phyloP scores from a whole-genome alignment of 1,140 invertebrate species.

The Ruditapes philippinarum region DNA sequence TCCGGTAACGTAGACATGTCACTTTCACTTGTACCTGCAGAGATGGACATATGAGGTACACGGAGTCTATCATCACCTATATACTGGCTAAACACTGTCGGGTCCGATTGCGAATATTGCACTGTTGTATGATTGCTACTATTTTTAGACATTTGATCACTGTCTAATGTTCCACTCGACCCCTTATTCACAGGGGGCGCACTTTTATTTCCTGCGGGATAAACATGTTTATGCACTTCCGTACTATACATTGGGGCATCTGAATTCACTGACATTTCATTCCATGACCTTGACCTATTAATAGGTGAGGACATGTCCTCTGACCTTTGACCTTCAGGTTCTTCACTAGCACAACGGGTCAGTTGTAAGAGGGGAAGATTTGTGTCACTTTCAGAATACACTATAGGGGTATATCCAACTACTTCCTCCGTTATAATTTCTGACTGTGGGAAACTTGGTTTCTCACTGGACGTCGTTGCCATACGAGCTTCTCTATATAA shows the following conservation, averaged over 20 bases:
- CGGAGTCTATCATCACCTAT: conserved; percentile 61
- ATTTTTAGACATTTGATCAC: background rate
- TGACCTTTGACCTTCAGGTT: conserved; percentile 46
- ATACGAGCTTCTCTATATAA: conserved; percentile 61
- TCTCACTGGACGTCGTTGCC: conserved; percentile 3
- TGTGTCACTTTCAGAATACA: conserved; percentile 10
- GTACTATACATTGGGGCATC: background rate
- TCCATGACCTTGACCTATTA: conserved; percentile 64
- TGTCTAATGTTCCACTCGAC: background rate
- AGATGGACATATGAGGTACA: conserved; percentile 68
- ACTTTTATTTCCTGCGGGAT: background rate
- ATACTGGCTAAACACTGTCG: conserved; percentile 68
- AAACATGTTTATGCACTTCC: conserved; percentile 33
- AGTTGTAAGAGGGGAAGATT: conserved; percentile 48
- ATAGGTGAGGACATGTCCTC: conserved; percentile 56
- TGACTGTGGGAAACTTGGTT: conserved; percentile 34
- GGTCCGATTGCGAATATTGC: conserved; percentile 75
- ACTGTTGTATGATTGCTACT: conserved; percentile 57
- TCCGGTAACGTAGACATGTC: conserved; percentile 69
- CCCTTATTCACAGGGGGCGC: background rate
- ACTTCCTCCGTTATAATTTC: conserved; percentile 74
- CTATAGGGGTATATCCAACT: conserved; percentile 67
- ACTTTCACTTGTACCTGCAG: conserved; percentile 60
- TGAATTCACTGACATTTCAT: conserved; percentile 55
- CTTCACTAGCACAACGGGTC: conserved; percentile 46